Percentiles rank a stretch among this genome's conserved stretches.
Evolutionary conservation across 2,888 invertebrate genomes (phyloP).

Genomic region (Coremacera marginata): DNA sequence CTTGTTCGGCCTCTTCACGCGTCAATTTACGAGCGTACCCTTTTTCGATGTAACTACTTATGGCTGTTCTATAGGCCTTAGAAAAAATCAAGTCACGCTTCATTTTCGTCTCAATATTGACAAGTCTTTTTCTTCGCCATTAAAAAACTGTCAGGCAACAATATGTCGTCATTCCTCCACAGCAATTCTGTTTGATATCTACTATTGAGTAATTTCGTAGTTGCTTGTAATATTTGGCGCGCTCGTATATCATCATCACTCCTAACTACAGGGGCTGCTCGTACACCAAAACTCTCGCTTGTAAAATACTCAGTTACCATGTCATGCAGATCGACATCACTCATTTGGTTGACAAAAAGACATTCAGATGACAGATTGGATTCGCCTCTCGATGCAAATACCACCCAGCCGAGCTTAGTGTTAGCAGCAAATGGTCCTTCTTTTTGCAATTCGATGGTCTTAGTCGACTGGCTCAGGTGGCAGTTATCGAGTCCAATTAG

Average conservation of each 20-base stretch:
- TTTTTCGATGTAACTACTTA: constrained; percentile 13
- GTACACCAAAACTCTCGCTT: constrained; percentile 17
- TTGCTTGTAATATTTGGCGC: background rate
- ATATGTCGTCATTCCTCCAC: constrained; percentile 38
- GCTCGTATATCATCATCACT: constrained; percentile 4
- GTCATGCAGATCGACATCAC: background rate
- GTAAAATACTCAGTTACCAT: background rate
- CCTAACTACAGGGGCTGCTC: background rate
- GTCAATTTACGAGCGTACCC: too few relatives aligned
- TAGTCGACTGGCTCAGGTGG: too few relatives aligned
- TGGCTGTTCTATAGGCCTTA: constrained; percentile 37
- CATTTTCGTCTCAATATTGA: constrained; percentile 37
- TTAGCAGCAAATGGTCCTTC: constrained; percentile 13
- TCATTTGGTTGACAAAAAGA: background rate
- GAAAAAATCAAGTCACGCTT: constrained; percentile 36
- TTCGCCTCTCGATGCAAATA: background rate
- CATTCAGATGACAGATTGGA: background rate
- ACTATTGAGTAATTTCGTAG: background rate
- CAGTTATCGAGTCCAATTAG: too few relatives aligned
- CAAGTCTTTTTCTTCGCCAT: constrained; percentile 38
- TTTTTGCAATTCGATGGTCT: too few relatives aligned
- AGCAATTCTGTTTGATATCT: constrained; percentile 37
- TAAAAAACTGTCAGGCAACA: constrained; percentile 37
- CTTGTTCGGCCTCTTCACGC: too few relatives aligned
- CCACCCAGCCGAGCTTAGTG: constrained; percentile 6